Evolutionary conservation across 1,140 invertebrate genomes (phyloP), one percentile per base, ranked within the genome.

Genomic region (Sinella curviseta): DNA sequence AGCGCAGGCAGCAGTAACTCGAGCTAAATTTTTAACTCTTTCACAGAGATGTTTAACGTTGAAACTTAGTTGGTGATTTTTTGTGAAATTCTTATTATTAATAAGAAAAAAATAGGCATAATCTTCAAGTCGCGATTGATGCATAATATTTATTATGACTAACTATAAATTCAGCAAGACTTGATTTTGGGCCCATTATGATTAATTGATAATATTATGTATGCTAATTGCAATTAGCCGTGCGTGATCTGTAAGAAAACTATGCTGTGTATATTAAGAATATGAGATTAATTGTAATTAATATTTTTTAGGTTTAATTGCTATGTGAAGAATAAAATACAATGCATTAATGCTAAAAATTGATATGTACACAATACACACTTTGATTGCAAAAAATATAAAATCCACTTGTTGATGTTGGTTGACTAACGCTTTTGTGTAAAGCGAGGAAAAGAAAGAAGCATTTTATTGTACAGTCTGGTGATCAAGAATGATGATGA

Each of bases 221-320:
- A 48, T 48, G 39, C 8, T 48, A 48, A 48, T 12, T 20, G 20
- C 20, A 12, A 48, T n/a, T n/a, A n/a, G n/a, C n/a, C n/a, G n/a
- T n/a, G n/a, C n/a, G n/a, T n/a, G n/a, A n/a, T n/a, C n/a, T n/a
- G n/a, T n/a, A 65, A 65, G 8, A n/a, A 65, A 26, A 65, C 57
- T 65, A n/a, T 65, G 57, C 57, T 65, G 57, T 65, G 57, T 65
- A 65, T 65, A 65, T 65, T 65, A 65, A 65, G 26, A 65, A n/a
- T n/a, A n/a, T n/a, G n/a, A n/a, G n/a, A n/a, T n/a, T n/a, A n/a
- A n/a, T n/a, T n/a, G n/a, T n/a, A n/a, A n/a, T n/a, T n/a, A n/a
- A n/a, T n/a, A n/a, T n/a, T n/a, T n/a, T n/a, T n/a, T n/a, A n/a
- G n/a, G n/a, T n/a, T n/a, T n/a, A n/a, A n/a, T n/a, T n/a, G n/a